Base-by-base conservation (phyloP, 1,140 invertebrate species). In the Onthophagus taurus region DNA sequence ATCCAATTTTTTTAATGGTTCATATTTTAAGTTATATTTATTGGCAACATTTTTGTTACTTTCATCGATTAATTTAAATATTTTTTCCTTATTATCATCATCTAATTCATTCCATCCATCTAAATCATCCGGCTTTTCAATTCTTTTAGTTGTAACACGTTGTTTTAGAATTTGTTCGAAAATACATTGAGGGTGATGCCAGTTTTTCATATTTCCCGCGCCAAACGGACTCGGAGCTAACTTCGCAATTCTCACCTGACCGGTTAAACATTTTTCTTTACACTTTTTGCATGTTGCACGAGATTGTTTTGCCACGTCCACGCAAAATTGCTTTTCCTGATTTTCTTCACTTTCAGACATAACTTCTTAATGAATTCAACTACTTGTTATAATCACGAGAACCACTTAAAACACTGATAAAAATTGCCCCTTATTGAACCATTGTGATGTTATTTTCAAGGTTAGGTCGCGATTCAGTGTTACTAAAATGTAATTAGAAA, bases 251-350 rank as follows among this genome's bases (percentile, higher is more conserved):
- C 86, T 68, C 23, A 89, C 52, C 29, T 74, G 65, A 16, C 79
- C 83, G 59, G 81, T 79, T 3, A 78, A 74, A 54, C 89, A 83
- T 53, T 84, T 81, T 39, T 75, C 65, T 67, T 90, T 91, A 62
- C 89, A 93, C 61, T 83, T 85, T 59, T 90, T 90, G 59, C 89
- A 93, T n/a, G 76, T 75, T 0, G 88, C 83, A 29, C 83, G 72
- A 0, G 83, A 83, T 0, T 77, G 74, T 66, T 89, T 89, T 0
- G 85, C 87, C 49, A 81, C 72, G 45, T 90, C 88, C 9, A 80
- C 72, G 26, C 69, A 76, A 59, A 83, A 85, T 2, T 73, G 72
- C 47, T 72, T 74, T 0, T 63, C 60, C 17, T 53, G 44, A 46
- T 59, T 48, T 42, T 61, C n/a, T n/a, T n/a, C n/a, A n/a, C n/a